These are phyloP conservation scores for Andrena haemorrhoa DNA, from an alignment of 2,888 invertebrate species.

Conservation along the genomic window DNA sequence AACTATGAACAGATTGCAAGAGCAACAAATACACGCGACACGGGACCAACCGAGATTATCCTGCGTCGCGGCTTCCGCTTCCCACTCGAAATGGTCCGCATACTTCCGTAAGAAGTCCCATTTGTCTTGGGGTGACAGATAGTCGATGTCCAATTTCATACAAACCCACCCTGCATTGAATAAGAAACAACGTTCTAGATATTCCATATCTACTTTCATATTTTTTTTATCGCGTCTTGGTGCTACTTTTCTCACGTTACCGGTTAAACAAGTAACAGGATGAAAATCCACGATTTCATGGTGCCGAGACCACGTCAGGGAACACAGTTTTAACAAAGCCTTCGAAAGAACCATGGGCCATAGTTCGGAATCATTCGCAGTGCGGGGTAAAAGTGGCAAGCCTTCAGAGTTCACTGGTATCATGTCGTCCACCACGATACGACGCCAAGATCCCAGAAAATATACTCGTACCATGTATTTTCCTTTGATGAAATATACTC, in stretches of 20 bases:
- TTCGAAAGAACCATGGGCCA: conserved; percentile 86
- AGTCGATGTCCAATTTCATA: conserved; percentile 64
- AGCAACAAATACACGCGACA: background rate
- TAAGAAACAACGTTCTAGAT: background rate
- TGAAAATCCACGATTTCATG: conserved; percentile 84
- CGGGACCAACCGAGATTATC: conserved; percentile 24
- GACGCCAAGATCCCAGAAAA: conserved; percentile 86
- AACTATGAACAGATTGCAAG: conserved; percentile 19
- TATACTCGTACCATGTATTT: conserved; percentile 85
- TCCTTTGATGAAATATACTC: conserved; percentile 75
- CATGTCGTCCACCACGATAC: conserved; percentile 85
- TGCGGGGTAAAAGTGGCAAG: conserved; percentile 82
- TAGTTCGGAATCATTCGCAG: conserved; percentile 79
- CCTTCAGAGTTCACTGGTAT: conserved; percentile 83
- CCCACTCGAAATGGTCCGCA: conserved; percentile 70
- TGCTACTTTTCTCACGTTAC: conserved; percentile 67
- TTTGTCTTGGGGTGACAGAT: conserved; percentile 71
- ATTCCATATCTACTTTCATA: background rate
- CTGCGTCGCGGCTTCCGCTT: conserved; percentile 17
- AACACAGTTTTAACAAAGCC: conserved; percentile 85
- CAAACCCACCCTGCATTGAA: conserved; percentile 73
- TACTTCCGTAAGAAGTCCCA: conserved; percentile 76
- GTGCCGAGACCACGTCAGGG: conserved; percentile 80
- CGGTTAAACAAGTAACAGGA: conserved; percentile 84
- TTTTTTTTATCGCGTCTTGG: background rate